Percentiles rank a stretch among this genome's conserved stretches.
Evolutionary conservation across 2,888 invertebrate species (phyloP).

Genomic region (Hofmannophila pseudospretella): DNA sequence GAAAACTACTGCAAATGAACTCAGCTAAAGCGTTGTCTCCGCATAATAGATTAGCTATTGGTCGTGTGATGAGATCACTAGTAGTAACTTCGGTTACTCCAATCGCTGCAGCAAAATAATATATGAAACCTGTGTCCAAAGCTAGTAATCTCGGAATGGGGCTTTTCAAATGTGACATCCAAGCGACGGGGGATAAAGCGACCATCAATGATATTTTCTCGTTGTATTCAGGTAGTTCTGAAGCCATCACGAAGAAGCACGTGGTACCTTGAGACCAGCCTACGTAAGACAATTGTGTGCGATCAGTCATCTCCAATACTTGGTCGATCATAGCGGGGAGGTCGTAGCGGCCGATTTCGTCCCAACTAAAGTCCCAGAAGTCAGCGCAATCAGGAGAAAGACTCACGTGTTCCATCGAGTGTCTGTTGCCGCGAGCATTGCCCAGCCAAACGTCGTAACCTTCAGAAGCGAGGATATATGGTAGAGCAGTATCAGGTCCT

Average conservation of each 20-base stretch:
- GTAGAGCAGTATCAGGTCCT: constrained; percentile 70
- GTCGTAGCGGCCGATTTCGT: too few species aligned
- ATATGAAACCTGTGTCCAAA: not conserved
- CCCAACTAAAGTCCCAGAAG: too few species aligned
- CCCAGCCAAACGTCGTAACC: too few species aligned
- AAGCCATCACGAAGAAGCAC: constrained; percentile 73
- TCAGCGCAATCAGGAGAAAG: too few species aligned
- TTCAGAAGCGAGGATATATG: constrained; percentile 70
- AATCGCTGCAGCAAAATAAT: constrained; percentile 2
- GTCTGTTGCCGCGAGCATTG: too few species aligned
- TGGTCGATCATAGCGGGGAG: constrained; percentile 87
- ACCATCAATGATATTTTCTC: too few species aligned
- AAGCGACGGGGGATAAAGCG: too few species aligned
- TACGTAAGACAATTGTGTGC: too few species aligned
- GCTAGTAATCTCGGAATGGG: constrained; percentile 7
- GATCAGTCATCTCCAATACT: constrained; percentile 72
- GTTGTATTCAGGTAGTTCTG: constrained; percentile 78
- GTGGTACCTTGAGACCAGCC: too few species aligned
- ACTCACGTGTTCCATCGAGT: too few species aligned
- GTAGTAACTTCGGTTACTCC: constrained; percentile 8
- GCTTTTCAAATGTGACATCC: constrained; percentile 26
- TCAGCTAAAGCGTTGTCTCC: constrained; percentile 13
- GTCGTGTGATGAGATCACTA: constrained; percentile 5
- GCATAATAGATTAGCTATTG: constrained; percentile 12
- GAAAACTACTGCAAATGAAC: constrained; percentile 15